Conservation (phyloP, 2,113 vertebrate species). For the Solea solea region DNA sequence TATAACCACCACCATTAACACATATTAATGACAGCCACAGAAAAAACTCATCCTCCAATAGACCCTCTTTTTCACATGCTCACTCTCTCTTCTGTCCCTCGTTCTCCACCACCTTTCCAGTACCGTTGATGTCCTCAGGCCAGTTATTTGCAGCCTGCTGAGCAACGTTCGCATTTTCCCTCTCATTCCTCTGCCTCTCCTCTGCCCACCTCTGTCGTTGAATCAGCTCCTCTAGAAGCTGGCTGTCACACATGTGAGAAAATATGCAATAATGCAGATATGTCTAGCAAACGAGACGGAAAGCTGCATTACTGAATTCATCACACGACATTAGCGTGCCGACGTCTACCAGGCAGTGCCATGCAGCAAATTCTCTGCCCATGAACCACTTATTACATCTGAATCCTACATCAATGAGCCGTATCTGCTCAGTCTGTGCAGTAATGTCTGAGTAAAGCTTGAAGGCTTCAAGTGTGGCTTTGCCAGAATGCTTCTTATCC, state of each 20-base stretch:
- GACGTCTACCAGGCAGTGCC: neutral
- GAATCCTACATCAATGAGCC: neutral
- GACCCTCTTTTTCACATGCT: neutral
- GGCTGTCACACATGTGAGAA: neutral
- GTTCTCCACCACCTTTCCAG: neutral
- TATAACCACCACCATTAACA: neutral
- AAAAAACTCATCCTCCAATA: neutral
- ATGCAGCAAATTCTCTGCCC: neutral
- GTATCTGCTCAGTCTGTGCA: slow-evolving; percentile 9
- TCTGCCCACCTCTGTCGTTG: slow-evolving; percentile 17
- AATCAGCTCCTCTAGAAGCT: slow-evolving; percentile 10
- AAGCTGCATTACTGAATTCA: neutral
- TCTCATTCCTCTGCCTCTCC: slow-evolving; percentile 23
- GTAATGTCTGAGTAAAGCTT: neutral
- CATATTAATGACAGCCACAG: slow-evolving; percentile 11
- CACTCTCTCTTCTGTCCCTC: slow-evolving; percentile 1
- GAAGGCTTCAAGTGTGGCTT: too few relatives aligned
- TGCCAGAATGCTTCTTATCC: neutral
- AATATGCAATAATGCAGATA: neutral
- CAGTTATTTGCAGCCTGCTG: slow-evolving; percentile 42
- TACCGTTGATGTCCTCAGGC: too few relatives aligned
- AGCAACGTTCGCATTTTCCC: slow-evolving; percentile 33
- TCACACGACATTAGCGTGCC: neutral
- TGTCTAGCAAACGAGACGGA: neutral
- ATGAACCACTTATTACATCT: too few relatives aligned